Base-by-base conservation (phyloP, 1,140 invertebrate genomes). In the Polyergus mexicanus region DNA sequence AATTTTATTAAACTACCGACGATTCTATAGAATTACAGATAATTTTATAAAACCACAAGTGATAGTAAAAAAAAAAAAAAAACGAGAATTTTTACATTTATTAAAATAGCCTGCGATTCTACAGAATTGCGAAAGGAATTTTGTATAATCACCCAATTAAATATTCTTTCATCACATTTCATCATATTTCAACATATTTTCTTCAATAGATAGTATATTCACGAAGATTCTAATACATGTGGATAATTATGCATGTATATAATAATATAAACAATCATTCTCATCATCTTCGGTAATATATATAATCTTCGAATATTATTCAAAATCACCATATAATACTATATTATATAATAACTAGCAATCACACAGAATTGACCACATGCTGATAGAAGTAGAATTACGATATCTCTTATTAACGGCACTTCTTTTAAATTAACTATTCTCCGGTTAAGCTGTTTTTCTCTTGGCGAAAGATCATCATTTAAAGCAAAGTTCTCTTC, bases 1-100 rank as follows among this genome's bases (percentile, higher is more conserved):
- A 13, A 58, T 74, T 74, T 74, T 56, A 58, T 38, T 3, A 74
- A 60, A 75, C 38, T 75, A 60, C n/a, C n/a, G n/a, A n/a, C 13
- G 8, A 75, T 60, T 75, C 25, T 5, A 38, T 60, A 3, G 38
- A 75, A 75, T 75, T 74, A 10, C 35, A 22, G 51, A 2, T 56
- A 6, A 72, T 72, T 72, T 35, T 56, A 35, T 56, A 10, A 72
- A 35, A 74, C 32, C 16, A 4, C 5, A n/a, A 22, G 22, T 58
- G n/a, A 74, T 74, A 58, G 32, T 58, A 38, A 3, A 5, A 75
- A 25, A 54, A 75, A 25, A 54, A 41, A n/a, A 75, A 16, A 4
- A 58, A 25, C 35, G n/a, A 74, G 0, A 58, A 58, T 58, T 75
- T 8, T 58, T 58, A 13, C 4, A 75, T 58, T 74, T 35, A 74